Percentiles rank a stretch among this genome's conserved stretches.
phyloP scores from a whole-genome alignment of 2,888 invertebrate species.

The Lottia gigantea region DNA sequence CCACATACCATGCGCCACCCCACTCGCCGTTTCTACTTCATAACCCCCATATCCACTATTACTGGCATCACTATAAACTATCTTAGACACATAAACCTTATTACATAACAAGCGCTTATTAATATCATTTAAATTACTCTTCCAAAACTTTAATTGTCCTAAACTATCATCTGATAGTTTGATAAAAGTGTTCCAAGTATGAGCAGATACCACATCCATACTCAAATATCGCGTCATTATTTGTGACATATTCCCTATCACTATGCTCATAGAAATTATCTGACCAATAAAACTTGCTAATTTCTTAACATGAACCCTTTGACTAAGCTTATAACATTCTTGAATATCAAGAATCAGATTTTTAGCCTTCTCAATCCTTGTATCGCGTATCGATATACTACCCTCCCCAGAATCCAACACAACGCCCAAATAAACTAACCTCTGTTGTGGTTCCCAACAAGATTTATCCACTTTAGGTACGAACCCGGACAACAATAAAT shows the following conservation, averaged over 20 bases:
- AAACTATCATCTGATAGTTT: background rate
- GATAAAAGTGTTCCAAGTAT: no score
- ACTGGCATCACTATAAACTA: conserved; percentile 23
- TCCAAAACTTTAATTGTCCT: conserved; percentile 21
- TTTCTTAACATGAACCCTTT: conserved; percentile 20
- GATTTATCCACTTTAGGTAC: conserved; percentile 19
- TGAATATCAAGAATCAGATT: conserved; percentile 14
- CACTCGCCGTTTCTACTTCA: background rate
- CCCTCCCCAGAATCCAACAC: conserved; percentile 20
- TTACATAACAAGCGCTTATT: conserved; percentile 13
- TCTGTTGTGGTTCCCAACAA: conserved; percentile 21
- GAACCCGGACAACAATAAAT: conserved; percentile 23
- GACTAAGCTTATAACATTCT: background rate
- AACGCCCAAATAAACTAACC: conserved; percentile 22
- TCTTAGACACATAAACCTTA: conserved; percentile 10
- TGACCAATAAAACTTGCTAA: conserved; percentile 35
- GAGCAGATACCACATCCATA: conserved; percentile 17
- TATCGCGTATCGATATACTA: conserved; percentile 16
- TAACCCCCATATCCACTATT: conserved; percentile 19
- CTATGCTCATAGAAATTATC: conserved; percentile 33
- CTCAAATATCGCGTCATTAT: conserved; percentile 35
- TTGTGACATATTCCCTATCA: conserved; percentile 31
- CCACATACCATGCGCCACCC: conserved; percentile 24
- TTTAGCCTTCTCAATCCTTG: conserved; percentile 14
- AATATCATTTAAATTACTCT: conserved; percentile 9